A percentile compares a stretch with the other conserved stretches of the same genome.
phyloP scores from a whole-genome alignment of 1,140 invertebrate species.

The Triops longicaudatus region DNA sequence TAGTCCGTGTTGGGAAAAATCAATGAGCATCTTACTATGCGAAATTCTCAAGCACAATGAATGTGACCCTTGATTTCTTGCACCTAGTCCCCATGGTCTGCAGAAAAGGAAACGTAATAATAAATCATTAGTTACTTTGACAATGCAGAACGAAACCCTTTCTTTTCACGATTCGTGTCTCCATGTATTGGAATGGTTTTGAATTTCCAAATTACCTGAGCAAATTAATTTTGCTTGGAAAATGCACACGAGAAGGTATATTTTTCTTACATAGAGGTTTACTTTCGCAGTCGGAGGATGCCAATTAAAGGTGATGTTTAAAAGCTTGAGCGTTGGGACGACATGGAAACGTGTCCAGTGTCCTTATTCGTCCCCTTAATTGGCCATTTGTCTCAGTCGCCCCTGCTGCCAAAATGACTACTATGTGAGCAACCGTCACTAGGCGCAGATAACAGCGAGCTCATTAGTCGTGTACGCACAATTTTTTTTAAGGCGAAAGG shows the following conservation, averaged over 20 bases:
- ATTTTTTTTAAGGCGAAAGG: not conserved
- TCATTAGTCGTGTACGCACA: not conserved
- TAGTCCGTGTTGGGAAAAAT: not conserved
- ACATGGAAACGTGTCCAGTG: no score
- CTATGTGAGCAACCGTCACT: not conserved
- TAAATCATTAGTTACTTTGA: no score
- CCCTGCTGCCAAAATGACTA: not conserved
- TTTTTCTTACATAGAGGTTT: not conserved
- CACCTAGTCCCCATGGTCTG: no score
- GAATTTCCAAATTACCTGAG: not conserved
- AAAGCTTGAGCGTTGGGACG: no score
- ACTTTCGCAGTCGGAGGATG: no score
- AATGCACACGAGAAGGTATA: not conserved
- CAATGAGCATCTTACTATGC: no score
- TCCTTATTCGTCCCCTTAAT: not conserved
- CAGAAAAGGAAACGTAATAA: no score
- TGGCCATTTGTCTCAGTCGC: constrained; percentile 1
- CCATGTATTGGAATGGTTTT: not conserved
- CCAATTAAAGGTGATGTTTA: no score
- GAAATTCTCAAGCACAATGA: no score
- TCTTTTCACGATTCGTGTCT: no score
- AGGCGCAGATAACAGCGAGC: not conserved
- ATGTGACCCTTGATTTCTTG: no score
- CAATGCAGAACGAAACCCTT: no score
- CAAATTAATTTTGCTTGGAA: not conserved